Percentiles rank a stretch among this genome's conserved stretches.
phyloP scores from a whole-genome alignment of 2,113 vertebrate species.

The Ceyx cyanopectus region DNA sequence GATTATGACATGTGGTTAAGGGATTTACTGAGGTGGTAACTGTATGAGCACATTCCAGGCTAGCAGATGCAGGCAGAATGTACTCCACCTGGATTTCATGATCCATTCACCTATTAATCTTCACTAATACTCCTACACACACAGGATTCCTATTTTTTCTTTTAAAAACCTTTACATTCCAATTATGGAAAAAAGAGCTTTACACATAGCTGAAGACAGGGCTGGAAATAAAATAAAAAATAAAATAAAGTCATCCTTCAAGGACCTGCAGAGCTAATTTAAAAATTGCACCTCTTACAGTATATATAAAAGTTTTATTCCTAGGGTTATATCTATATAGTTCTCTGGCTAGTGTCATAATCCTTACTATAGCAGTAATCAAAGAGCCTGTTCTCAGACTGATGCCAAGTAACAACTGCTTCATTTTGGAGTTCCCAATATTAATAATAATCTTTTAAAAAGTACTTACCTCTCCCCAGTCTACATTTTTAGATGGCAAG shows the following conservation, averaged over 20 bases:
- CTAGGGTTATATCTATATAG: not conserved
- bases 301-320: not conserved
- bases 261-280: not conserved
- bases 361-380: not conserved
- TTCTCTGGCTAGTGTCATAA: not conserved
- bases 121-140: not conserved
- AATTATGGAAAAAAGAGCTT: not conserved
- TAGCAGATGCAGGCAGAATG: not conserved
- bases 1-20: not conserved
- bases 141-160: not conserved
- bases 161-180: not conserved
- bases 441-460: too few species aligned
- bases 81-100: not conserved
- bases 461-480: conserved; percentile 95
- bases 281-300: not conserved
- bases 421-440: not conserved
- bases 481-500: conserved; percentile 93
- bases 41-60: not conserved
- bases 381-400: not conserved
- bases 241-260: not conserved
- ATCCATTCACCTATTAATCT: not conserved
- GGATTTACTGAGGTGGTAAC: not conserved
- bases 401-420: not conserved
- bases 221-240: not conserved
- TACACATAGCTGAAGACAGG: not conserved